Conservation (phyloP, 2,113 vertebrate species). For the Ifrita kowaldi region DNA sequence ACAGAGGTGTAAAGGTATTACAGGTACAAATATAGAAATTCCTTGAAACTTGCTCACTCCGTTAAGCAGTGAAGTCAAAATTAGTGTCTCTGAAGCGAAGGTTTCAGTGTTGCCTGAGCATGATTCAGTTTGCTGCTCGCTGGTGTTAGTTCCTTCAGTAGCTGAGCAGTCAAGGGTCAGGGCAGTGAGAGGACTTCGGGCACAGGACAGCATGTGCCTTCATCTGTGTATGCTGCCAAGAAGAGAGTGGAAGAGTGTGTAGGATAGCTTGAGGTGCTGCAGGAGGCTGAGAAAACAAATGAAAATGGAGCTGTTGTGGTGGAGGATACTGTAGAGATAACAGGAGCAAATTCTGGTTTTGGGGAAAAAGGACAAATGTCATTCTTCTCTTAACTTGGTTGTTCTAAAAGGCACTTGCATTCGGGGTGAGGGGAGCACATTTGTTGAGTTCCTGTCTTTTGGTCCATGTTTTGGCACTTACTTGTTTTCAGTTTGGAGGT, state of each 20-base stretch:
- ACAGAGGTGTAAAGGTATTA: not conserved
- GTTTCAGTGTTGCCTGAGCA: not conserved
- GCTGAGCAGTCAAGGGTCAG: not conserved
- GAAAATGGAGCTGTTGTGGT: not conserved
- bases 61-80: not conserved
- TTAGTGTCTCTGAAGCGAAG: accelerated
- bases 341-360: not conserved
- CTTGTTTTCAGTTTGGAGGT: not conserved
- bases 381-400: not conserved
- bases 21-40: not conserved
- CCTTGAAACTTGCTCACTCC: not conserved
- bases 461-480: not conserved
- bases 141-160: not conserved
- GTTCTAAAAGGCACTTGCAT: not conserved
- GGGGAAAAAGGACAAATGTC: not conserved
- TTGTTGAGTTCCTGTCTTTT: not conserved
- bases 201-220: accelerated
- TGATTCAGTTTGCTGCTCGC: not conserved
- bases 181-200: accelerated
- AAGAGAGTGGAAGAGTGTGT: not conserved
- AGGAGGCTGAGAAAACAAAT: not conserved
- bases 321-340: not conserved
- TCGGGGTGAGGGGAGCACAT: not conserved
- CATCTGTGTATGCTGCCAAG: not conserved
- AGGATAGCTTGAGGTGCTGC: not conserved